phyloP scores from a whole-genome alignment of 1,140 invertebrate genomes.

The Anastrepha obliqua region DNA sequence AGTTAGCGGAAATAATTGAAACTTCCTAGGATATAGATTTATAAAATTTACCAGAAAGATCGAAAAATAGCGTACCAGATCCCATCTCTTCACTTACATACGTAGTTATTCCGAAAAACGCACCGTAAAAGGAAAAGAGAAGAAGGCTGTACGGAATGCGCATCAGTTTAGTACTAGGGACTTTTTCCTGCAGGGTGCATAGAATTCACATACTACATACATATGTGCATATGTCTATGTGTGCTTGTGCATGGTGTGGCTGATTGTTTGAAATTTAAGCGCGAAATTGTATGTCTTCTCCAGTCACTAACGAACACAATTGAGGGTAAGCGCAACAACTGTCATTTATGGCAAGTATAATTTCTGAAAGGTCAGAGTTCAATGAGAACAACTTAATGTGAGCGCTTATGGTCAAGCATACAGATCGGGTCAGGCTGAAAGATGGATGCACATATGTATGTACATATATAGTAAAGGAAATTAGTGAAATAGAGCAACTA shows the following conservation, averaged over 20 bases:
- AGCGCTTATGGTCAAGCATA: background rate
- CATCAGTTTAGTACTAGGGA: too few relatives aligned
- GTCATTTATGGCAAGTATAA: slow-evolving; percentile 9
- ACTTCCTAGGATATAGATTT: too few relatives aligned
- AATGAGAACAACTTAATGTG: background rate
- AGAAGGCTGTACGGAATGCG: too few relatives aligned
- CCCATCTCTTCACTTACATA: too few relatives aligned
- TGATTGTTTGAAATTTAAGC: background rate
- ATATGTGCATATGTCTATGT: background rate
- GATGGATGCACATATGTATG: background rate
- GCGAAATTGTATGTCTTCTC: slow-evolving; percentile 29
- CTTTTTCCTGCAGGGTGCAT: too few relatives aligned
- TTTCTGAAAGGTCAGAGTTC: slow-evolving; percentile 22
- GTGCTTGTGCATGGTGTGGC: background rate
- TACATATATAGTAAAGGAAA: background rate
- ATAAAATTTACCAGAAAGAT: too few relatives aligned
- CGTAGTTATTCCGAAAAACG: too few relatives aligned
- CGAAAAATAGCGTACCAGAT: too few relatives aligned
- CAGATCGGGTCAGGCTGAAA: background rate
- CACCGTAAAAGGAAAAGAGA: too few relatives aligned
- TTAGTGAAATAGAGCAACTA: background rate
- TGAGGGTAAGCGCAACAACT: slow-evolving; percentile 38
- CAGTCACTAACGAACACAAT: background rate
- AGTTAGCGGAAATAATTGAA: too few relatives aligned
- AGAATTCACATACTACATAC: background rate